Conservation (phyloP, 2,113 vertebrate species). For the Lepisosteus osseus region DNA sequence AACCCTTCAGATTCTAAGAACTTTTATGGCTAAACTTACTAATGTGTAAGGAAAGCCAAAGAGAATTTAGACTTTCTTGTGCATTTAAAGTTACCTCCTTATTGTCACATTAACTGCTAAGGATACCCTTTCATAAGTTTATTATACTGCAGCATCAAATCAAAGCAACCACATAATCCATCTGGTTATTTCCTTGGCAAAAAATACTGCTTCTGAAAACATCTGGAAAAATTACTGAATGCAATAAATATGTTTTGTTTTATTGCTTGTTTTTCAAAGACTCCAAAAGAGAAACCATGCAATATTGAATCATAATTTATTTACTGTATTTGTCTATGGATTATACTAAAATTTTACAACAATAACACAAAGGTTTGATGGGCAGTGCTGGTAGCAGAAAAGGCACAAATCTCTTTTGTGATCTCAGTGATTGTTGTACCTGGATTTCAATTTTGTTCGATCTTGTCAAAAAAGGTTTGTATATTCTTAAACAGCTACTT, state of each 20-base stretch:
- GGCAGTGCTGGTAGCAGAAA: too few relatives aligned
- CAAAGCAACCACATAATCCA: conserved; percentile 1
- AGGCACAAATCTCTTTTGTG: too few relatives aligned
- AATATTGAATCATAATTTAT: background rate
- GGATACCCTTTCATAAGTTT: background rate
- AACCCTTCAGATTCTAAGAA: background rate
- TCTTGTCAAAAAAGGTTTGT: too few relatives aligned
- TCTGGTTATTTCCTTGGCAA: background rate
- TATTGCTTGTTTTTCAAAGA: conserved; percentile 1
- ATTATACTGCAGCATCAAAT: background rate
- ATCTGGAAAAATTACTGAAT: conserved; percentile 2
- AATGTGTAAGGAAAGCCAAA: background rate
- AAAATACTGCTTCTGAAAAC: conserved; percentile 1
- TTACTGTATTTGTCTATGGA: too few relatives aligned
- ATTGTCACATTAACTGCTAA: background rate
- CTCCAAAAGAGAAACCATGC: background rate
- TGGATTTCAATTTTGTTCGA: too few relatives aligned
- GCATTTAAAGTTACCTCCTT: background rate
- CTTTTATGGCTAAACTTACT: background rate
- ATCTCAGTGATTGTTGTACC: too few relatives aligned
- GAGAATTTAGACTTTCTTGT: background rate
- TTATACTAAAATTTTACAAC: too few relatives aligned
- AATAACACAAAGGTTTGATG: too few relatives aligned
- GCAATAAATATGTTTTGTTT: background rate
- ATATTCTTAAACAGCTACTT: too few relatives aligned